Conservation (phyloP, 2,113 vertebrate genomes). For the Mixornis gularis region DNA sequence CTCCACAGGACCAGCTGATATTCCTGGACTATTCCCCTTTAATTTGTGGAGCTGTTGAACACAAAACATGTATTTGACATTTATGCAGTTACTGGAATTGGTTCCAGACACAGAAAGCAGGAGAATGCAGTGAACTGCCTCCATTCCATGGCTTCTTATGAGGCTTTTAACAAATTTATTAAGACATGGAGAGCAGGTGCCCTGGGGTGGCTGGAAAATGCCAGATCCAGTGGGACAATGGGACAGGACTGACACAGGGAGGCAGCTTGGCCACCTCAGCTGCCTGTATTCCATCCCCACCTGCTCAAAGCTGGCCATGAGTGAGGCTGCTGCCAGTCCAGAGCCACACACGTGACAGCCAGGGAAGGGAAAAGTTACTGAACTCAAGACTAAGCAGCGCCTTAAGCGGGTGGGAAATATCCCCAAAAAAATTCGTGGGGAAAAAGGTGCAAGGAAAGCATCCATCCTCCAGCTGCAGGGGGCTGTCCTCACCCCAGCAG, state of each 20-base stretch:
- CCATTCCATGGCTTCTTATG: accelerated
- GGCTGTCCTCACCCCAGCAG: background rate
- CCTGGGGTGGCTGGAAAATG: accelerated
- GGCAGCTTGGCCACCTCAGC: background rate
- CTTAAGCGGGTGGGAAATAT: background rate
- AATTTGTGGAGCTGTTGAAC: background rate
- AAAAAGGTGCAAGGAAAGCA: background rate
- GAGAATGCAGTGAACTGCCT: background rate
- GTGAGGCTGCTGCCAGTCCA: background rate
- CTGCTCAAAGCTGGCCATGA: background rate
- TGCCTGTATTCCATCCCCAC: background rate
- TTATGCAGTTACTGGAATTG: background rate
- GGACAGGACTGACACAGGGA: background rate
- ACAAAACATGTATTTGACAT: background rate
- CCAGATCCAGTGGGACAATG: too few relatives aligned
- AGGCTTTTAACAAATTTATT: background rate
- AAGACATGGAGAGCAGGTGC: accelerated
- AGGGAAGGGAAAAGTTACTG: background rate
- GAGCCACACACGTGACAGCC: background rate
- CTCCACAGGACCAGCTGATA: background rate
- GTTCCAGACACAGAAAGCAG: background rate
- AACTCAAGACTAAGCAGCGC: too few relatives aligned
- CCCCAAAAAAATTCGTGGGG: accelerated
- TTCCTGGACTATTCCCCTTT: background rate
- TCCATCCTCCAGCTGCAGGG: background rate